Base-by-base conservation (phyloP, 2,113 vertebrate species). In the Urocolius indicus region DNA sequence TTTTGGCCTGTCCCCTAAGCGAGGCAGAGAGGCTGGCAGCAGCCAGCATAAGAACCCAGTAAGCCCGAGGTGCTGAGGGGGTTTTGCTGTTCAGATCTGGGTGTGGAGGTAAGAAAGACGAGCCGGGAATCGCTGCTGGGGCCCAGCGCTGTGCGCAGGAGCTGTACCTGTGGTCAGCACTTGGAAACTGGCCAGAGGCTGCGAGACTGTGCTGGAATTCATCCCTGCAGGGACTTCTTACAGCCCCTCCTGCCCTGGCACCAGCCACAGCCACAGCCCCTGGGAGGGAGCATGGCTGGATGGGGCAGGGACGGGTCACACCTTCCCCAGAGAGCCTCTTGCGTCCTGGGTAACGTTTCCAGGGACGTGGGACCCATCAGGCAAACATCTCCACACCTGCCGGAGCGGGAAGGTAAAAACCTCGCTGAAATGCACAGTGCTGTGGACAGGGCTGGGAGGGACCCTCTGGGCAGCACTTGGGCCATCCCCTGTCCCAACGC, bases 201-300 rank as follows among this genome's bases (percentile, higher is more conserved):
- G 4, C 79, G 81, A 62, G 54, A 95, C 62, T 87, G 66, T 24
- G 5, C 43, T 36, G 89, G 78, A 93, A 83, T 73, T 85, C 30
- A 32, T 79, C 54, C 32, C 65, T 1, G 3, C 74, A 66, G 87
- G 93, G 91, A 95, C 62, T 54, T 95, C 54, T 69, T 11, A 68
- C 54, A 92, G 66, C 71, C 26, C 69, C 82, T 96, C 81, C 81
- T 95, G 10, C 49, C 61, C 58, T 63, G 48, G 72, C 76, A 92
- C 52, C 0, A 4, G 74, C 51, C 23, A 57, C 30, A 18, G 49
- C n/a, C 0, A 1, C 34, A 23, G 52, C 24, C 65, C 0, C 1
- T 0, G 0, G 46, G 45, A 45, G 0, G 46, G 45, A 45, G 7
- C 66, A 38, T 0, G 5, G 41, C 15, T 20, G 67, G 45, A 63